Evolutionary conservation across 2,113 vertebrate genomes (phyloP), one percentile per base, ranked within the genome.

Genomic region (Athene noctua): DNA sequence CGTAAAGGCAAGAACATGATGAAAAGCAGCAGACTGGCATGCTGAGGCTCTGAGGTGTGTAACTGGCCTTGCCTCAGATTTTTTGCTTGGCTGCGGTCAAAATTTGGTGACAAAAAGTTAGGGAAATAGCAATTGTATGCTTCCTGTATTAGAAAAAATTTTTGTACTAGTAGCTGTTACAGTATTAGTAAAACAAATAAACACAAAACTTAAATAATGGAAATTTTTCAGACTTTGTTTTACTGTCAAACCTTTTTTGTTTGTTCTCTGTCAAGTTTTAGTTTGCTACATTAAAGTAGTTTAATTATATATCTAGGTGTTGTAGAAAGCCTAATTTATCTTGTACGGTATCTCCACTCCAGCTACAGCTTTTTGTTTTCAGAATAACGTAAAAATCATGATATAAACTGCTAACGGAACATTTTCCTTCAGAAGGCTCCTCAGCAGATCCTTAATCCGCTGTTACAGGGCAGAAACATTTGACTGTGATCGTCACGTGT

Each of bases 1-100:
- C 0, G 0, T 38, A 16, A 61, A 61, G 26, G 26, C 36, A 66
- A 14, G 18, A 2, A 14, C 27, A 2, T 19, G 10, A 5, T 2
- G 0, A 34, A 44, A 42, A 49, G 47, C 21, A 36, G 25, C 12
- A 10, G 49, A 10, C 7, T 44, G 72, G 36, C 11, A 5, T 3
- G 19, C 38, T 47, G 46, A 42, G 36, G 15, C 30, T 63, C n/a
- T 7, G 11, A 12, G 46, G 47, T 23, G 19, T 3, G 5, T 42
- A 15, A 14, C 5, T n/a, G 19, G 70, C 58, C 29, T 21, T 57
- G 18, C 36, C 14, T 47, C 47, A 6, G 26, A 6, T 30, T 17
- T 44, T 78, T 36, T 30, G 47, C 73, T 59, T 38, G 66, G 9
- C 26, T 32, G 12, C 62, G 26, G 47, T 29, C 40, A 87, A 44